These are phyloP conservation scores for Adoxophyes honmai DNA, from an alignment of 1,140 invertebrate genomes.

Conservation along the genomic window DNA sequence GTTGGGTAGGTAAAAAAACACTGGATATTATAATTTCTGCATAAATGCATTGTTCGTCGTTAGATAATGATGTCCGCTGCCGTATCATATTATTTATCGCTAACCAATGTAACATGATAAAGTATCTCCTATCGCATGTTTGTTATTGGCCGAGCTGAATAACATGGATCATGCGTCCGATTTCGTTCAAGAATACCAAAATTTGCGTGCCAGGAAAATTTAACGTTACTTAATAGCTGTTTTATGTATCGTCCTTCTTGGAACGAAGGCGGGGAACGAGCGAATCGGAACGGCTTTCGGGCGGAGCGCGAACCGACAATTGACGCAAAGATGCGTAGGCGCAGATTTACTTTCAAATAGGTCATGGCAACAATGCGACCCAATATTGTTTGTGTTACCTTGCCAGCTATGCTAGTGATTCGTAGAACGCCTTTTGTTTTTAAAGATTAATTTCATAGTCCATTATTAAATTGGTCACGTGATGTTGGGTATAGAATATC, in stretches of 20 bases:
- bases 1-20: no score
- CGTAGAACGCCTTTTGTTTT: not conserved
- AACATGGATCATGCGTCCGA: not conserved
- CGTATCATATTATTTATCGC: constrained; percentile 6
- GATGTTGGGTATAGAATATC: no score
- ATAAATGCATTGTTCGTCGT: constrained; percentile 1
- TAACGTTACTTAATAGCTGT: constrained; percentile 5
- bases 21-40: no score
- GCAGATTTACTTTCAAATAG: constrained; percentile 59
- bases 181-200: no score
- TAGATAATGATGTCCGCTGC: not conserved
- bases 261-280: constrained; percentile 26
- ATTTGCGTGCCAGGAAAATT: not conserved
- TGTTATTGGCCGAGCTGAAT: not conserved
- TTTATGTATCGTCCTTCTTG: constrained; percentile 27
- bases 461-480: no score
- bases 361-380: constrained; percentile 51
- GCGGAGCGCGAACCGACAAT: constrained; percentile 29
- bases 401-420: constrained; percentile 2
- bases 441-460: no score
- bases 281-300: not conserved
- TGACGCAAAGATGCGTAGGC: constrained; percentile 53
- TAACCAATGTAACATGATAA: constrained; percentile 15
- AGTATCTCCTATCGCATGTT: constrained; percentile 9
- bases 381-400: constrained; percentile 1